These are phyloP conservation scores for Rhopilema esculentum DNA, from an alignment of 30 jellyfish, hydroid and myxozoan genomes.

Conservation along the genomic window DNA sequence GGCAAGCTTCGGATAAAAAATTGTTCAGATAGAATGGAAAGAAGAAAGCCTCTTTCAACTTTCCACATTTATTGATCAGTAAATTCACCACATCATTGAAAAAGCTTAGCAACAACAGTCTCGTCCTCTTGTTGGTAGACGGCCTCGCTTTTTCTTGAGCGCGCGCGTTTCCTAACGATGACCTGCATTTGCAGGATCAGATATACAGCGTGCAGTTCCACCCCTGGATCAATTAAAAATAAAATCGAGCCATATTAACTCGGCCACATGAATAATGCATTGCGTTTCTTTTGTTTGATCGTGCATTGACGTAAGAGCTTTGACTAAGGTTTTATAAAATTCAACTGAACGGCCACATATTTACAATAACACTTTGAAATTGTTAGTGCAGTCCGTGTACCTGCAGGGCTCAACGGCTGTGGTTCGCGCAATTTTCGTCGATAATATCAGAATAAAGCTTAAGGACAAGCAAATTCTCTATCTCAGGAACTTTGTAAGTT, in stretches of 20 bases:
- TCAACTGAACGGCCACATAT: constrained; percentile 10
- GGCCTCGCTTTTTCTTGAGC: background rate
- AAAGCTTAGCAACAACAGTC: background rate
- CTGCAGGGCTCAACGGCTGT: background rate
- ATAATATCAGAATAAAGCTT: background rate
- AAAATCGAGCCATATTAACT: constrained; percentile 7
- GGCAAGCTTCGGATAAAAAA: too few species aligned
- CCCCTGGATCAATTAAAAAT: background rate
- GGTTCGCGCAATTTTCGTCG: background rate
- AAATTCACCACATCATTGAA: background rate
- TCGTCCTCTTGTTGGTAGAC: background rate
- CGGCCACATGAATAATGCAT: constrained; percentile 51
- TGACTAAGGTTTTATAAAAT: constrained; percentile 8
- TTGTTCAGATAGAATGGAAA: too few species aligned
- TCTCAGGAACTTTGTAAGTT: too few species aligned
- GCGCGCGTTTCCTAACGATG: background rate
- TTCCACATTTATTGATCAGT: background rate
- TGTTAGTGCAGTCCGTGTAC: background rate
- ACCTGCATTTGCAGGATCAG: background rate
- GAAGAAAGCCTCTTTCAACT: background rate
- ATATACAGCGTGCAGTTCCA: background rate
- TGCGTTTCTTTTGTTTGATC: constrained; percentile 8
- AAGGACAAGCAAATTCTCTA: too few species aligned
- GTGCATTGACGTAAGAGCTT: constrained; percentile 39
- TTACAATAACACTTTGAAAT: constrained; percentile 14